A percentile compares a stretch with the other conserved stretches of the same genome.
phyloP scores from a whole-genome alignment of 2,797 vertebrate genomes.

The Bradypodion pumilum region DNA sequence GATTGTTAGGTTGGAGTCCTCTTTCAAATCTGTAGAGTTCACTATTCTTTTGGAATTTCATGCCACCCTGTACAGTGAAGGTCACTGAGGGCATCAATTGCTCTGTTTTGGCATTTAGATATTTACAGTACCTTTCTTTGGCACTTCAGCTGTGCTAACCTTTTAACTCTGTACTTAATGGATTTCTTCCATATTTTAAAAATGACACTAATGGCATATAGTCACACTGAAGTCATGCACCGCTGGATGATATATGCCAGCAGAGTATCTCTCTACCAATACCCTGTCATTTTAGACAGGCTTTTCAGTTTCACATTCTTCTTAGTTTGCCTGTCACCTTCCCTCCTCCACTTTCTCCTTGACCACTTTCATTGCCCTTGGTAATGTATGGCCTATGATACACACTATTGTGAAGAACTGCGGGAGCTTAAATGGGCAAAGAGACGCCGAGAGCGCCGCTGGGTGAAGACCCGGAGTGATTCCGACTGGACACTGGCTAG shows the following conservation, averaged over 20 bases:
- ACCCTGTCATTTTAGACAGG: not conserved
- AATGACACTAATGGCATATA: not conserved
- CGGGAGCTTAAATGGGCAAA: too few species aligned
- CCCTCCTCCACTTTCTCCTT: not conserved
- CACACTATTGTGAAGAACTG: too few species aligned
- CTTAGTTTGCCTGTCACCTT: not conserved
- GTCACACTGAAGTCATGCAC: not conserved
- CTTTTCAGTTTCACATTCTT: not conserved
- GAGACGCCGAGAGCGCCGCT: too few species aligned
- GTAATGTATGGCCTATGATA: not conserved
- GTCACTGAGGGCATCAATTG: not conserved
- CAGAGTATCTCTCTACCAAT: not conserved
- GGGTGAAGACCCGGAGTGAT: too few species aligned
- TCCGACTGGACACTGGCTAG: too few species aligned
- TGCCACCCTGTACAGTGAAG: not conserved
- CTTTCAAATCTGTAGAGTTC: not conserved
- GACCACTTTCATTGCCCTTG: too few species aligned
- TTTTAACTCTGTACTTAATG: slow-evolving; percentile 8
- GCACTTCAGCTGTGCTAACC: not conserved
- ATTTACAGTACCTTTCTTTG: not conserved
- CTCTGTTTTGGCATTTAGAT: slow-evolving; percentile 5
- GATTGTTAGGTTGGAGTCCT: not conserved
- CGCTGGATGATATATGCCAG: not conserved
- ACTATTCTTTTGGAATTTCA: slow-evolving; percentile 3
- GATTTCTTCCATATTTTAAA: not conserved